Percentiles rank a stretch among this genome's conserved stretches.
phyloP scores from a whole-genome alignment of 2,113 vertebrate genomes.

The Thinocorus orbignyianus region DNA sequence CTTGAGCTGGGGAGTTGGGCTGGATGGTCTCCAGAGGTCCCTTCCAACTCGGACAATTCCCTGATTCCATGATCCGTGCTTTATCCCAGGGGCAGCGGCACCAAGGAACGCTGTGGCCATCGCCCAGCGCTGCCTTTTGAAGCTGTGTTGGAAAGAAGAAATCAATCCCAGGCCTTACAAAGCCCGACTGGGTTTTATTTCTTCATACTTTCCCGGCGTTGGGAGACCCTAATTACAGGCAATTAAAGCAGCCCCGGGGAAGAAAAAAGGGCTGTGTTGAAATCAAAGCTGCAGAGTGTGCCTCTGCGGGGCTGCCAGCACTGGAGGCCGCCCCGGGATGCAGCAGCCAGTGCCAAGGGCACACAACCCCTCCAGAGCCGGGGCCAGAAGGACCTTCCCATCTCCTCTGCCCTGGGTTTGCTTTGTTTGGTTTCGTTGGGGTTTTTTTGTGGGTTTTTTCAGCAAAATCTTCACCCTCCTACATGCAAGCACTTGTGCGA shows the following conservation, averaged over 20 bases:
- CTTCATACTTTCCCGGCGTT: neutral
- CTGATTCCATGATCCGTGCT: neutral
- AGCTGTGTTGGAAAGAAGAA: neutral
- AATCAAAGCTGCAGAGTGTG: neutral
- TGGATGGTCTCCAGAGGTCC: no score
- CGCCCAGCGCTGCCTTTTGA: neutral
- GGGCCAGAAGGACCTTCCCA: neutral
- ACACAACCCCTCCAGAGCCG: neutral
- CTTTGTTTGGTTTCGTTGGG: no score
- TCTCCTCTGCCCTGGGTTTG: neutral
- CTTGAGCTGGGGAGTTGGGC: no score
- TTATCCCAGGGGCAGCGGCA: neutral
- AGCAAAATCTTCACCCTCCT: neutral
- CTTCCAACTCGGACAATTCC: no score
- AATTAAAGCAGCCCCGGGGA: slow-evolving; percentile 9
- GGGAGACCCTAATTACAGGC: slow-evolving; percentile 21
- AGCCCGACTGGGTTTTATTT: neutral
- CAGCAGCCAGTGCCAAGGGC: neutral
- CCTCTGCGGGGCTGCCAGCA: neutral
- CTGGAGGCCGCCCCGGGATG: slow-evolving; percentile 2
- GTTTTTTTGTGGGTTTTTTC: no score
- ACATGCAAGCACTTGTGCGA: neutral
- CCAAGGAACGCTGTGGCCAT: neutral
- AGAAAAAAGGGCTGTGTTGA: neutral
- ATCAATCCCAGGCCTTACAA: neutral